Evolutionary conservation across 2,888 invertebrate genomes (phyloP).

Genomic region (Fragum whitleyi): DNA sequence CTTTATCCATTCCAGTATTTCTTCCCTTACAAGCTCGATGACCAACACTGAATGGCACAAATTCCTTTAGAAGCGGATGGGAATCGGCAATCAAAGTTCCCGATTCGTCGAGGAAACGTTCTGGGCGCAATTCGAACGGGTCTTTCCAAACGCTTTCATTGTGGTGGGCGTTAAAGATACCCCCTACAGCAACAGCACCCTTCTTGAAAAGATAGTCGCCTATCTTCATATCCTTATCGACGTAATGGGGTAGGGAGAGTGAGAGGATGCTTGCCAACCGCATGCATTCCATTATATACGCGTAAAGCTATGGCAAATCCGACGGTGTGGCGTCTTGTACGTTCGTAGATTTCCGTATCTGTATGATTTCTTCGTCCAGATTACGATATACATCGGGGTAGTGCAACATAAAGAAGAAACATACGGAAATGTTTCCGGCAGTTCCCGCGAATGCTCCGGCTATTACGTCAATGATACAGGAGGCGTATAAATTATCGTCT

Average conservation of each 20-base stretch:
- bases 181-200: neutral
- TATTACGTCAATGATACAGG: neutral
- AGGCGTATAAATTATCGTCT: neutral
- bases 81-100: neutral
- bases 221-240: neutral
- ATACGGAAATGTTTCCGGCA: neutral
- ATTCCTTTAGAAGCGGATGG: neutral
- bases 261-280: neutral
- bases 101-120: slow-evolving; percentile 4
- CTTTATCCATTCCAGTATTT: slow-evolving; percentile 2
- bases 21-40: neutral
- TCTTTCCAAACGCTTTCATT: neutral
- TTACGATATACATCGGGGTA: neutral
- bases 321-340: neutral
- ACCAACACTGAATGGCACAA: neutral
- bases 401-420: neutral
- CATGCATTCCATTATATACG: slow-evolving; percentile 14
- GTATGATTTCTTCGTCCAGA: neutral
- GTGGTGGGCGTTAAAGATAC: neutral
- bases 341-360: neutral
- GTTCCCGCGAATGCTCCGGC: neutral
- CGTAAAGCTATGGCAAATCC: neutral
- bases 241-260: neutral
- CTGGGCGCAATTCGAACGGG: neutral
- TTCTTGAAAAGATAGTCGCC: slow-evolving; percentile 6